These are phyloP conservation scores for Centropus unirufus DNA, from an alignment of 2,113 vertebrate species.

Conservation along the genomic window DNA sequence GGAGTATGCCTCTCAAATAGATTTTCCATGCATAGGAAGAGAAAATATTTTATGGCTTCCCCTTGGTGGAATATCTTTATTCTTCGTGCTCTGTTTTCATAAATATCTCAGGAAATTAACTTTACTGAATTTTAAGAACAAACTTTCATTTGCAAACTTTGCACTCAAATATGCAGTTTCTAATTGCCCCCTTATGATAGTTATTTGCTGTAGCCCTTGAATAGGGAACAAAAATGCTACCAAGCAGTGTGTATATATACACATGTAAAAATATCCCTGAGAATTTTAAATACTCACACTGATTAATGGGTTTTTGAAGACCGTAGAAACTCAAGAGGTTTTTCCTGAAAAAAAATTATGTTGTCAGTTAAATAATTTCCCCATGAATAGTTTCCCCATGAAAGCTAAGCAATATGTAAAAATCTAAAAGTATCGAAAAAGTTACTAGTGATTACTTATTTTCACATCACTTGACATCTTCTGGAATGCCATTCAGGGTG, in stretches of 20 bases:
- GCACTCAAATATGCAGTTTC: not conserved
- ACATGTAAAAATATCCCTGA: not conserved
- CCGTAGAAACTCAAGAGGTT: not conserved
- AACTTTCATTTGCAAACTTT: not conserved
- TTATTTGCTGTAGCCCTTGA: not conserved
- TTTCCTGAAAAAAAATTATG: not conserved
- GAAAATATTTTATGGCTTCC: not conserved
- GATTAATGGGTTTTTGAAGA: not conserved
- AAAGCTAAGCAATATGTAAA: not conserved
- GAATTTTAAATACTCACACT: not conserved
- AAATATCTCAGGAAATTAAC: not conserved
- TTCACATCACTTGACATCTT: not conserved
- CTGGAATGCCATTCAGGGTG: not conserved
- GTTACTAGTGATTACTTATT: not conserved
- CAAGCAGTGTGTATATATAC: not conserved
- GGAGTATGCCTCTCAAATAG: not conserved
- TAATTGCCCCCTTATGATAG: not conserved
- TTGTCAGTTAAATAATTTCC: not conserved
- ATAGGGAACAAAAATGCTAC: not conserved
- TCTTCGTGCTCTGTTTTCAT: not conserved
- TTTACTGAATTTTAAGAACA: not conserved
- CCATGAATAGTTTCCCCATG: not conserved
- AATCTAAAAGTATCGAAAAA: not conserved
- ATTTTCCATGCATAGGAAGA: not conserved
- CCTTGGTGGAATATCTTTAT: not conserved